A percentile compares a stretch with the other conserved stretches of the same genome.
phyloP scores from a whole-genome alignment of 2,888 invertebrate genomes.

The Drosophila neotestacea region DNA sequence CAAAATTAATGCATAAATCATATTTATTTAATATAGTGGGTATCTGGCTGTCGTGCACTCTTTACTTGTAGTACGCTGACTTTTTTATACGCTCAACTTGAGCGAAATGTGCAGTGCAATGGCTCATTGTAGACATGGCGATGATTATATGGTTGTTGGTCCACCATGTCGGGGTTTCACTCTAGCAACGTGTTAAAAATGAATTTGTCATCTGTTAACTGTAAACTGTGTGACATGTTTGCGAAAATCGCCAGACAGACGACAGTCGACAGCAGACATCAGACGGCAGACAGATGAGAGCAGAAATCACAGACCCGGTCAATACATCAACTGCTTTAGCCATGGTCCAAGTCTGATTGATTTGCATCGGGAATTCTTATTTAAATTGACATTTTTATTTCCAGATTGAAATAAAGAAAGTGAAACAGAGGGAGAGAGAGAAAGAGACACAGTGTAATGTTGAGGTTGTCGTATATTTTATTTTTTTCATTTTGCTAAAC shows the following conservation, averaged over 20 bases:
- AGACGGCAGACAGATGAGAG: conserved; percentile 18
- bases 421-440: not conserved
- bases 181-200: conserved; percentile 79
- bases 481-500: conserved; percentile 21
- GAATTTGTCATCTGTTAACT: conserved; percentile 83
- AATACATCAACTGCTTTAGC: conserved; percentile 78
- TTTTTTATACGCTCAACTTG: conserved; percentile 23
- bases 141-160: conserved; percentile 68
- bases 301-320: conserved; percentile 65
- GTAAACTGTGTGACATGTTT: conserved; percentile 79
- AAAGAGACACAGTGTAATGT: not conserved
- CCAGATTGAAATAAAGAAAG: conserved; percentile 34
- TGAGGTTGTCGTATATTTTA: conserved; percentile 35
- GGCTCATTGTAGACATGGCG: conserved; percentile 66
- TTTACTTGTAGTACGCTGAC: not conserved
- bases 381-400: conserved; percentile 72
- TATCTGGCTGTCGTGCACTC: conserved; percentile 2
- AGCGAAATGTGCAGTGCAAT: conserved; percentile 68
- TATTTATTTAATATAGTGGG: not conserved
- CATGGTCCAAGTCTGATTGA: conserved; percentile 82
- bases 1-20: not conserved
- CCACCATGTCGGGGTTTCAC: conserved; percentile 63
- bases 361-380: conserved; percentile 81
- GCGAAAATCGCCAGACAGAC: conserved; percentile 62
- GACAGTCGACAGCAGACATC: conserved; percentile 14